These are phyloP conservation scores for Hyla sarda DNA, from an alignment of 2,113 vertebrate species.

Conservation along the genomic window DNA sequence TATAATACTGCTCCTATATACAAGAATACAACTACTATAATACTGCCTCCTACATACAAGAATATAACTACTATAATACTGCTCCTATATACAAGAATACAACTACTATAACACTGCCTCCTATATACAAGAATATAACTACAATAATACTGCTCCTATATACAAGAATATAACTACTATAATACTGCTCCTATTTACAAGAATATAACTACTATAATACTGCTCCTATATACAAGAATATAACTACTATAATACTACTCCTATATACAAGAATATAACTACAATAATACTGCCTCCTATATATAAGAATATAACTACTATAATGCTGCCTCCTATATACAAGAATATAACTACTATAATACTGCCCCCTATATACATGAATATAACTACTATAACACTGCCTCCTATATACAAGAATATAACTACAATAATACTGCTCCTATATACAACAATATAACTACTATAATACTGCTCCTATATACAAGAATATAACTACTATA, in stretches of 20 bases:
- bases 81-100: background rate
- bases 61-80: background rate
- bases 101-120: background rate
- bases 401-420: background rate
- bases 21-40: slow-evolving; percentile 1
- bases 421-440: too few relatives aligned
- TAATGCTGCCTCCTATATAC: too few relatives aligned
- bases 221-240: too few relatives aligned
- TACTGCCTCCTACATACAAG: background rate
- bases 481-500: background rate
- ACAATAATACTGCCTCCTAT: too few relatives aligned
- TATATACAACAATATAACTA: background rate
- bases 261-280: too few relatives aligned
- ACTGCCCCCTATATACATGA: too few relatives aligned
- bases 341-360: too few relatives aligned
- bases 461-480: slow-evolving; percentile 2
- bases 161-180: background rate
- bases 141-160: background rate
- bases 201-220: too few relatives aligned
- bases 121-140: background rate
- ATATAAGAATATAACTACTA: background rate
- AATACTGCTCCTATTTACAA: too few relatives aligned
- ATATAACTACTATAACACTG: too few relatives aligned
- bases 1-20: slow-evolving; percentile 2
- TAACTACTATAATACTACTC: too few relatives aligned